Evolutionary conservation across 2,113 vertebrate species (phyloP), one percentile per base, ranked within the genome.

Genomic region (Pseudorasbora parva): DNA sequence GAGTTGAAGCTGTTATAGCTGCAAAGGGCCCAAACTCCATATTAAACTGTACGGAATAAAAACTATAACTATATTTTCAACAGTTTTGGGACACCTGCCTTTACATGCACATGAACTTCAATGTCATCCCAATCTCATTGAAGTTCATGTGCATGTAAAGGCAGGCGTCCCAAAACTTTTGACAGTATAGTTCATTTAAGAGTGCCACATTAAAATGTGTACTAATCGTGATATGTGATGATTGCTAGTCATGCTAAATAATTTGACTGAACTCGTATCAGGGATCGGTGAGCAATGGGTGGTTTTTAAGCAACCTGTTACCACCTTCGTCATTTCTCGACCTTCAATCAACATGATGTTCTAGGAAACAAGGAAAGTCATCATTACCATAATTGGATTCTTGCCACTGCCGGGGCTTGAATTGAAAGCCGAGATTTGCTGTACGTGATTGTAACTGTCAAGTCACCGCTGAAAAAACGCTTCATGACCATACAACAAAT

Each of bases 191-290:
- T 7, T 5, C 10, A 51, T 51, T 74, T 73, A 43, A 43, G 15
- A 73, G 12, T 15, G 7, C 45, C 45, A 73, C 43, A 30, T 49
- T 14, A 49, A 74, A 51, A 30, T 17, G 17, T 19, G 15, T 19
- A 68, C 64, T 68, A 68, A 68, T 11, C 4, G 33, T 51, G 23
- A 12, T 8, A 74, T 27, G 19, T 74, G 21, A 21, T 43, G 68
- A 45, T 73, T 49, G 71, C 8, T 19, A 74, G 45, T 19, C 25
- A 51, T 23, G 1, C 71, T 30, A 25, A 27, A 19, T 74, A 5
- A 74, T 74, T 19, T 49, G 71, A 30, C 47, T 51, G 23, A 74
- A 51, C 71, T 74, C 4, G 71, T 49, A 74, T 51, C 23, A 74
- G 43, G 25, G 45, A 74, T 30, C 3, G 0, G 10, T 45, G 7